Percentiles rank a stretch among this genome's conserved stretches.
Conservation (phyloP, 2,888 invertebrate species). For the Acanthosepion pharaonis region DNA sequence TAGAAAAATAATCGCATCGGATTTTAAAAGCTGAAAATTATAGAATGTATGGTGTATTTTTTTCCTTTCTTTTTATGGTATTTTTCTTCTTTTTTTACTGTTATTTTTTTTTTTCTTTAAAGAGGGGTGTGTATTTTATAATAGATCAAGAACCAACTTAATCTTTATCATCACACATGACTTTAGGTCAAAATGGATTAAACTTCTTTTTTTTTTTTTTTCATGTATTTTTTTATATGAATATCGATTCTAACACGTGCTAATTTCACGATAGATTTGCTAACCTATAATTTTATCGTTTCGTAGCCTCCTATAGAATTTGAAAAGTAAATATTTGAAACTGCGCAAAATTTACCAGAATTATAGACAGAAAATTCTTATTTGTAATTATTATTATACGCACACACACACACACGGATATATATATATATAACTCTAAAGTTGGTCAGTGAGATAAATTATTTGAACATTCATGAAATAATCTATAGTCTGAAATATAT, state of each 20-base stretch:
- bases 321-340: too few relatives aligned
- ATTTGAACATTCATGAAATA: too few relatives aligned
- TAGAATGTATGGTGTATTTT: background rate
- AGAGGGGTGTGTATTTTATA: background rate
- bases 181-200: background rate
- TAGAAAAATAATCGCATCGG: background rate
- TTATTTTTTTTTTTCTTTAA: background rate
- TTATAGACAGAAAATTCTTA: too few relatives aligned
- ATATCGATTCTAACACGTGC: background rate
- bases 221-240: background rate
- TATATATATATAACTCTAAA: too few relatives aligned
- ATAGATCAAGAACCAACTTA: background rate
- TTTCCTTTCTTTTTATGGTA: background rate
- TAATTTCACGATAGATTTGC: background rate
- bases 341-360: too few relatives aligned
- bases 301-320: too few relatives aligned
- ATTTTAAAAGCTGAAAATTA: background rate
- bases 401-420: too few relatives aligned
- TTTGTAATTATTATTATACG: too few relatives aligned
- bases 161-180: background rate
- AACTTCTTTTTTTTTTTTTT: background rate
- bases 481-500: too few relatives aligned
- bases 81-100: background rate
- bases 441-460: too few relatives aligned
- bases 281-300: too few relatives aligned